Percentiles rank a stretch among this genome's conserved stretches.
These are phyloP conservation scores for Strix occidentalis DNA, from an alignment of 2,797 vertebrate species.

Conservation along the genomic window DNA sequence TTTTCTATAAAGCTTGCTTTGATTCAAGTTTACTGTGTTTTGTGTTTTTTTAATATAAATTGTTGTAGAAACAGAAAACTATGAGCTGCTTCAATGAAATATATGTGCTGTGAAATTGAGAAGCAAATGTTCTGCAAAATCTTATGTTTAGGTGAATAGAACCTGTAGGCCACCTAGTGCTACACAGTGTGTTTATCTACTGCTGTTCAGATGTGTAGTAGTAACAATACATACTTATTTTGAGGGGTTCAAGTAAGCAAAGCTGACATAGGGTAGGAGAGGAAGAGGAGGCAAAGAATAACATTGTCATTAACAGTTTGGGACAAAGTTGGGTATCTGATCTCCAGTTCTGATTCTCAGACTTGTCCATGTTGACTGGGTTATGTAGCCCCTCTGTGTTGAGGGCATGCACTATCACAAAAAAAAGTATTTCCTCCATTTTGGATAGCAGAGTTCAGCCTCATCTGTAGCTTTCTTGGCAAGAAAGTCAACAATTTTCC, in stretches of 20 bases:
- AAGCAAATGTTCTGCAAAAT: not conserved
- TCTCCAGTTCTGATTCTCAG: not conserved
- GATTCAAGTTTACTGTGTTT: not conserved
- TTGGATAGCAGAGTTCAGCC: not conserved
- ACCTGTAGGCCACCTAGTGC: not conserved
- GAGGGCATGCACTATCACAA: not conserved
- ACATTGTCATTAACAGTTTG: not conserved
- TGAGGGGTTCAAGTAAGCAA: not conserved
- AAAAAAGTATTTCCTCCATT: not conserved
- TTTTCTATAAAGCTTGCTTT: not conserved
- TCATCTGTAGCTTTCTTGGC: not conserved
- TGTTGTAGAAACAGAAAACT: not conserved
- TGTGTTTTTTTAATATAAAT: not conserved
- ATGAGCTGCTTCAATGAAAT: not conserved
- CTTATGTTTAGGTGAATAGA: not conserved
- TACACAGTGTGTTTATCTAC: not conserved
- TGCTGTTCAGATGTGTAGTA: not conserved
- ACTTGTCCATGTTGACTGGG: not conserved
- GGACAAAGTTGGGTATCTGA: not conserved
- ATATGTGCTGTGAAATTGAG: not conserved
- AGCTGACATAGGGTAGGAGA: not conserved
- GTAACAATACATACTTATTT: not conserved
- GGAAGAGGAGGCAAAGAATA: not conserved
- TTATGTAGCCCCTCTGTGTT: not conserved
- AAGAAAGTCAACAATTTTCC: not conserved